Conservation (phyloP, 2,797 vertebrate species). For the Arrhamphus sclerolepis region DNA sequence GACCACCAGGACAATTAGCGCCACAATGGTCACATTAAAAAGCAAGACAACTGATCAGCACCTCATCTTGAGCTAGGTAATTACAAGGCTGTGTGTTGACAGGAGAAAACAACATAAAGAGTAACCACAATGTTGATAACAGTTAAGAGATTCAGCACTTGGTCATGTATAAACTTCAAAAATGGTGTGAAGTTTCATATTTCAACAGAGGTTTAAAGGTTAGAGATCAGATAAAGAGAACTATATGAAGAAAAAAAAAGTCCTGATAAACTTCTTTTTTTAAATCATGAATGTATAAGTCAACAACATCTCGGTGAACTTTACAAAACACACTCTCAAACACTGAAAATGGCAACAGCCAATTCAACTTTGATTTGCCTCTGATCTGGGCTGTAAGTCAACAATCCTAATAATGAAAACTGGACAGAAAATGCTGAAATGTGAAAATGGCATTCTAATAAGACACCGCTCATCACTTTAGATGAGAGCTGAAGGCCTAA, state of each 20-base stretch:
- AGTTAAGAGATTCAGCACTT: not conserved
- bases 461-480: too few species aligned
- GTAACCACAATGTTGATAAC: not conserved
- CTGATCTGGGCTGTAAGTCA: not conserved
- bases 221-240: too few species aligned
- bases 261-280: not conserved
- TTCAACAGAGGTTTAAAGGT: too few species aligned
- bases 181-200: not conserved
- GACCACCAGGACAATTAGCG: constrained; percentile 40
- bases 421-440: not conserved
- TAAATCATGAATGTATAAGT: not conserved
- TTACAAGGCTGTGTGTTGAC: constrained; percentile 18
- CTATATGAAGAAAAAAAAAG: not conserved
- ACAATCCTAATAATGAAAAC: not conserved
- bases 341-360: too few species aligned
- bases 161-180: not conserved
- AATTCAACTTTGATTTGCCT: too few species aligned
- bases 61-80: constrained; percentile 18
- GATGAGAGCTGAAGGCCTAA: too few species aligned
- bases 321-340: not conserved
- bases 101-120: not conserved
- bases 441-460: too few species aligned
- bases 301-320: not conserved
- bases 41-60: constrained; percentile 37
- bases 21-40: constrained; percentile 33